Evolutionary conservation across 2,113 vertebrate species (phyloP), one percentile per base, ranked within the genome.

Genomic region (Nestor notabilis): DNA sequence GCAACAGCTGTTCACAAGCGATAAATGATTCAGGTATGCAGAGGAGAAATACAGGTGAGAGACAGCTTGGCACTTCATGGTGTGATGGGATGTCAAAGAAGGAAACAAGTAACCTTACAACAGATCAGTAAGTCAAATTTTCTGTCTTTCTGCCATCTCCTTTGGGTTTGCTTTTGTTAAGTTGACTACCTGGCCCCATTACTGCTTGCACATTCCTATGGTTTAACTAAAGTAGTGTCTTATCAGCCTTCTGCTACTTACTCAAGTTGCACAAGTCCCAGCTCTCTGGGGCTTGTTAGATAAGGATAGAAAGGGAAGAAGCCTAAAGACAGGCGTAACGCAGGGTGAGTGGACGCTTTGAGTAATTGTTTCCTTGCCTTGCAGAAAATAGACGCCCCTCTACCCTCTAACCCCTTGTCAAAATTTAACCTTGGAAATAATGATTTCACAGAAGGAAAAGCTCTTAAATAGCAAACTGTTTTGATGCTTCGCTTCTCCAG

Each of bases 391-490:
- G 56, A n/a, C 9, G 2, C 25, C 39, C n/a, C 35, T 69, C 66
- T 50, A 20, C 39, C 43, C 55, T 60, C 18, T 52, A 89, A 86
- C 3, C n/a, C 50, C 27, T 17, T 17, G 20, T 61, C 84, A 79
- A 83, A 91, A 79, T 70, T 81, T 92, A 88, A 91, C 95, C 85
- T 95, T 78, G 72, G 56, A 93, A 94, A 89, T 39, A 53, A 61
- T 90, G 55, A 70, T 75, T 71, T 86, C 43, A 52, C 49, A 77
- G 52, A 82, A 87, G 39, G 13, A 90, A 94, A 90, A 92, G 17
- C 35, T 64, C 49, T 82, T 61, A 78, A 79, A 28, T 63, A 80
- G 41, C 39, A 52, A 72, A 49, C 44, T 70, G 43, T 74, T 74
- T 87, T 72, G 56, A 83, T 49, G 61, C 41, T 82, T 89, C n/a